A percentile compares a stretch with the other conserved stretches of the same genome.
These are phyloP conservation scores for Psilopsiagon aymara DNA, from an alignment of 2,113 vertebrate genomes.

Conservation along the genomic window DNA sequence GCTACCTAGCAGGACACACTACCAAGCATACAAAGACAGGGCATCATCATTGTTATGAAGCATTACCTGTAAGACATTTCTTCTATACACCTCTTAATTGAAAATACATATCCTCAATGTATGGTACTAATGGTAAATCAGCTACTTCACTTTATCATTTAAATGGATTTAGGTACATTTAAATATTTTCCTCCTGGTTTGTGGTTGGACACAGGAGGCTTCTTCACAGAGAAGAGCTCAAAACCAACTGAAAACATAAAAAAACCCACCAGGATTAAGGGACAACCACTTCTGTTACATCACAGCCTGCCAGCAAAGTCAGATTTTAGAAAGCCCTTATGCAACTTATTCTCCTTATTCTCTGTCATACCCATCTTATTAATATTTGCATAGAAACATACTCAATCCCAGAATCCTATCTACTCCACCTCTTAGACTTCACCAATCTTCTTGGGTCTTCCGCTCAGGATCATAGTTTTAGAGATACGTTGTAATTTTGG, in stretches of 20 bases:
- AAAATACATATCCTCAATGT: not conserved
- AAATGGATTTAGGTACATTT: not conserved
- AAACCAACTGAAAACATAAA: not conserved
- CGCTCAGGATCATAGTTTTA: rapidly evolving
- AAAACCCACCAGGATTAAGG: not conserved
- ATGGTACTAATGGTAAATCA: not conserved
- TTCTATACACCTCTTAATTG: not conserved
- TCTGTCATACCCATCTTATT: not conserved
- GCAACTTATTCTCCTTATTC: not conserved
- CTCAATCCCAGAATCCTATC: not conserved
- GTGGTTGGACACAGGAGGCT: not conserved
- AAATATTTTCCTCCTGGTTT: not conserved
- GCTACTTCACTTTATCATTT: not conserved
- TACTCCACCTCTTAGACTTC: not conserved
- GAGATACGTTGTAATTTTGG: not conserved
- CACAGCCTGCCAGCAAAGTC: not conserved
- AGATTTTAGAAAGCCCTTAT: not conserved
- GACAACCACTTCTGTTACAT: not conserved
- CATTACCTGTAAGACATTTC: not conserved
- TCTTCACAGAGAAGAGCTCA: not conserved
- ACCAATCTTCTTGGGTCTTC: not conserved
- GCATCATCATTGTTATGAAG: not conserved
- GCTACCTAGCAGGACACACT: rapidly evolving
- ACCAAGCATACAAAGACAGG: not conserved
- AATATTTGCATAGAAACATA: conserved; percentile 3